Conservation (phyloP, 2,797 vertebrate species). For the Hybognathus amarus region DNA sequence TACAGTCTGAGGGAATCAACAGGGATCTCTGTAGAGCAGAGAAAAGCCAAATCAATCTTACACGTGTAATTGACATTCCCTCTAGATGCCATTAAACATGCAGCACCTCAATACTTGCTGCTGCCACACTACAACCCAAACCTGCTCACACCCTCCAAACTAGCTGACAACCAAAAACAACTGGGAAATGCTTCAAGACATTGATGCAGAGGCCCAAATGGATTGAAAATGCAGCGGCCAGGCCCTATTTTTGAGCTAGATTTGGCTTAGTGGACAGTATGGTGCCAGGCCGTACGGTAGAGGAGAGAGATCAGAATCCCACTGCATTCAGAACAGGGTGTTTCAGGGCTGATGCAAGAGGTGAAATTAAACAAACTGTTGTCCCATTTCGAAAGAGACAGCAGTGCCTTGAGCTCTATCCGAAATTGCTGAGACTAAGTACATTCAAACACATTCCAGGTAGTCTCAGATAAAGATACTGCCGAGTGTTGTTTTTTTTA, state of each 20-base stretch:
- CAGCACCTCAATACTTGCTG: slow-evolving; percentile 50
- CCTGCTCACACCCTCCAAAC: slow-evolving; percentile 47
- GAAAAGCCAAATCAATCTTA: slow-evolving; percentile 54
- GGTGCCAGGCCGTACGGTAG: not conserved
- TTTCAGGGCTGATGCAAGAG: slow-evolving; percentile 13
- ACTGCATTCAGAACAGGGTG: slow-evolving; percentile 1
- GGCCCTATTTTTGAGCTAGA: slow-evolving; percentile 16
- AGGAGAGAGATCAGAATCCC: not conserved
- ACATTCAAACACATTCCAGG: not conserved
- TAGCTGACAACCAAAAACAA: slow-evolving; percentile 51
- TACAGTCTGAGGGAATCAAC: slow-evolving; percentile 10
- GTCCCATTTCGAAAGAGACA: slow-evolving; percentile 18
- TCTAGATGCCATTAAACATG: slow-evolving; percentile 61
- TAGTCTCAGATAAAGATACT: not conserved
- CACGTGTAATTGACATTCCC: slow-evolving; percentile 61
- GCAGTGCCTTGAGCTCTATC: not conserved
- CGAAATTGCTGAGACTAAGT: not conserved
- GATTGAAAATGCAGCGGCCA: slow-evolving; percentile 39
- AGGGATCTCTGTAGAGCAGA: slow-evolving; percentile 30
- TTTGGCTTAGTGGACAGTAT: slow-evolving; percentile 33
- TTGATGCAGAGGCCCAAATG: slow-evolving; percentile 47
- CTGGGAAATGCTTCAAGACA: slow-evolving; percentile 50
- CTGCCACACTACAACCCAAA: slow-evolving; percentile 36
- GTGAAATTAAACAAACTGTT: slow-evolving; percentile 15
- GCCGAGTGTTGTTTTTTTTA: too few relatives aligned